Evolutionary conservation across 2,888 invertebrate genomes (phyloP).

Genomic region (Chymomyza caudatula): DNA sequence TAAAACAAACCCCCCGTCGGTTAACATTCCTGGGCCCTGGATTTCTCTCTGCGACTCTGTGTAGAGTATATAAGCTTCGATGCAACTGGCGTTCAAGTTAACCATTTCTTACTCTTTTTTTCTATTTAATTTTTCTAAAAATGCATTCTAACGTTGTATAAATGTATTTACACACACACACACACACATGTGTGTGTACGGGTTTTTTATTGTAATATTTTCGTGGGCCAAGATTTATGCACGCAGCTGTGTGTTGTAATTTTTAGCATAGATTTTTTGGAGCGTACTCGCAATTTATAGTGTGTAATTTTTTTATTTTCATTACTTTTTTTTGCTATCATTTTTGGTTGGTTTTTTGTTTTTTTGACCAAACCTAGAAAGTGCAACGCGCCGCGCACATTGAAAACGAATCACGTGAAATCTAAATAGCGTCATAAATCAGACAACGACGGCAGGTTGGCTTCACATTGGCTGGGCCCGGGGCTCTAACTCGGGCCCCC

Average conservation of each 20-base stretch:
- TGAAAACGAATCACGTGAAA: slow-evolving; percentile 72
- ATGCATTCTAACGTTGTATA: slow-evolving; percentile 16
- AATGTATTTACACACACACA: slow-evolving; percentile 46
- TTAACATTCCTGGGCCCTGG: too few species aligned
- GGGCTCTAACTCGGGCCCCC: slow-evolving; percentile 23
- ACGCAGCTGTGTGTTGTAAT: slow-evolving; percentile 71
- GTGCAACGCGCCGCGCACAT: slow-evolving; percentile 50
- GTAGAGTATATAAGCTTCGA: not conserved
- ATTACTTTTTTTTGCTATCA: not conserved
- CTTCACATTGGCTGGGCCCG: slow-evolving; percentile 23
- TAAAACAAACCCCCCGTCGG: too few species aligned
- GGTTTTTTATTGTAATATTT: not conserved
- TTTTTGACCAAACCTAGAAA: slow-evolving; percentile 43
- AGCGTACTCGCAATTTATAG: slow-evolving; percentile 55
- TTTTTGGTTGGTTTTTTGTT: slow-evolving; percentile 1
- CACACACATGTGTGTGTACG: not conserved
- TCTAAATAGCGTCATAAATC: slow-evolving; percentile 74
- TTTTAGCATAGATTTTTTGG: slow-evolving; percentile 47
- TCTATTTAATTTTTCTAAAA: not conserved
- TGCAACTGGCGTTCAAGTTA: not conserved
- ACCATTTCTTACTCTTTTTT: not conserved
- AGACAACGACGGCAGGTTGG: slow-evolving; percentile 72
- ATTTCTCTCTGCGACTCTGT: too few species aligned
- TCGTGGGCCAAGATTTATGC: slow-evolving; percentile 55
- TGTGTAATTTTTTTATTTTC: slow-evolving; percentile 54